Base-by-base conservation (phyloP, 2,797 vertebrate genomes). In the Columba guinea region DNA sequence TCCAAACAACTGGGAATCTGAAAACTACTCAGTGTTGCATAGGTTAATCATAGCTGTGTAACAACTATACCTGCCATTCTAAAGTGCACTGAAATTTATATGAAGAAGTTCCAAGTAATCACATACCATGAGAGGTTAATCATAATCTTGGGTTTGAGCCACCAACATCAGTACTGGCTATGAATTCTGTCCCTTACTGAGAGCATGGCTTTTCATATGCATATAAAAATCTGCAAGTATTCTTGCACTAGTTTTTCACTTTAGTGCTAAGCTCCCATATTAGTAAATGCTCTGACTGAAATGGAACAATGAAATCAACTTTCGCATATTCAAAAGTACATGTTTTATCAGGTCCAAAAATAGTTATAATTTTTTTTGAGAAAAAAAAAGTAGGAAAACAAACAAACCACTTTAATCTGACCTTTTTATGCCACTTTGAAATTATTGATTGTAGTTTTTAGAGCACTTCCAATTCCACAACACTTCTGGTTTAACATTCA, bases 351-450 rank as follows among this genome's bases (percentile, higher is more conserved):
- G 64, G 13, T 41, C 18, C 15, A 49, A 7, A 70, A 35, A 8
- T 6, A 32, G 26, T 53, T 51, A 14, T 1, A 53, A 30, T 37
- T 44, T 18, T 5, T 46, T 46, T 44, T 19, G 2, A 7, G 20
- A 19, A 8, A 44, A 46, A 46, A 46, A 20, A 46, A 24, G 1
- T 0, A 2, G 44, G 51, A 30, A 5, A 1, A 5, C 5, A 2
- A 20, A 0, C 46, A 48, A 49, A 49, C 20, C 48, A 27, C 3
- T 60, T 62, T 27, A 35, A 58, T 39, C 20, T 41, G 60, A 11
- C 12, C 21, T 35, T 55, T 78, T 62, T 5, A 34, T 59, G 44
- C 30, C 35, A 5, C 2, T 14, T 67, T n/a, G 13, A 3, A 79
- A 14, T 63, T 15, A 56, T 2, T 46, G 5, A 15, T 35, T 82